Evolutionary conservation across 1,140 invertebrate species (phyloP).

Genomic region (Drosophila gunungcola): DNA sequence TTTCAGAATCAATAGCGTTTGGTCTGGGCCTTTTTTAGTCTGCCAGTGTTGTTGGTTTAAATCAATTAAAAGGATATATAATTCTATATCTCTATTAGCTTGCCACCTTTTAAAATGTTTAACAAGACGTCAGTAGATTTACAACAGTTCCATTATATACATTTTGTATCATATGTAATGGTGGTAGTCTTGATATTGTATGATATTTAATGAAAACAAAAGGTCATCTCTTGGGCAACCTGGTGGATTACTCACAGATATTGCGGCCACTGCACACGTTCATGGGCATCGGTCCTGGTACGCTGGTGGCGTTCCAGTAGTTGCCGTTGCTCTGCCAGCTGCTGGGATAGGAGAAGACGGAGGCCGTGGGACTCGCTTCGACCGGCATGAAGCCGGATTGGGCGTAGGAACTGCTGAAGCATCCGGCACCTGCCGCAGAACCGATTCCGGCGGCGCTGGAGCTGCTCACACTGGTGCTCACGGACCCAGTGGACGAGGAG

Average conservation of each 20-base stretch:
- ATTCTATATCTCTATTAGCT: too few relatives aligned
- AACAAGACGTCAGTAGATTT: too few relatives aligned
- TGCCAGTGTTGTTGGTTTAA: too few relatives aligned
- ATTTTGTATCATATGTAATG: too few relatives aligned
- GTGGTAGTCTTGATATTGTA: too few relatives aligned
- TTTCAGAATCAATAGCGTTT: too few relatives aligned
- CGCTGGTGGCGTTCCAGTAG: constrained; percentile 75
- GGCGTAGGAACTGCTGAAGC: constrained; percentile 76
- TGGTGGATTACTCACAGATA: constrained; percentile 58
- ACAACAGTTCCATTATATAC: too few relatives aligned
- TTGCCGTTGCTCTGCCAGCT: constrained; percentile 78
- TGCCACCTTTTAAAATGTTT: too few relatives aligned
- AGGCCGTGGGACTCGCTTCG: constrained; percentile 72
- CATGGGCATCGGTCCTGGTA: constrained; percentile 76
- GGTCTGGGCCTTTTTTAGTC: too few relatives aligned
- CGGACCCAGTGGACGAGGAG: constrained; percentile 49
- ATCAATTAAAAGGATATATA: too few relatives aligned
- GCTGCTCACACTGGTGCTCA: constrained; percentile 52
- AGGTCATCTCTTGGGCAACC: too few relatives aligned
- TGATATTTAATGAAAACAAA: too few relatives aligned
- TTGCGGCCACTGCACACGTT: constrained; percentile 70
- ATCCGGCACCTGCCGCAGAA: constrained; percentile 28
- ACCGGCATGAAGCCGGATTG: constrained; percentile 79
- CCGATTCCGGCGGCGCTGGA: constrained; percentile 30
- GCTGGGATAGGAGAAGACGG: constrained; percentile 78